Percentiles rank a stretch among this genome's conserved stretches.
These are phyloP conservation scores for Cosmorhoe ocellata DNA, from an alignment of 2,888 invertebrate species.

Conservation along the genomic window DNA sequence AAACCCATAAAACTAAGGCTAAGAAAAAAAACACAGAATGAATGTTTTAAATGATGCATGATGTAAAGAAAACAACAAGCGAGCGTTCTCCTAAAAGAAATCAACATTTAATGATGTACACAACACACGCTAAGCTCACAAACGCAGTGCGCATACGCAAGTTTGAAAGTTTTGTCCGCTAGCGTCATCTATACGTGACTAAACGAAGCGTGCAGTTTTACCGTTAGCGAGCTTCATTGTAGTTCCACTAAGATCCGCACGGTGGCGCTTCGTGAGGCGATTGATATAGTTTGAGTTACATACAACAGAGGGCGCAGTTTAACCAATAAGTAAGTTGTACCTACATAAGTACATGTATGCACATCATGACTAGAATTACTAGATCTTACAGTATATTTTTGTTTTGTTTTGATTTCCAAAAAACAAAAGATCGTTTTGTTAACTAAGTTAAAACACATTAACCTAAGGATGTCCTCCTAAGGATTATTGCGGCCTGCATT, in stretches of 20 bases:
- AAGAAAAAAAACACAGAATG: constrained; percentile 9
- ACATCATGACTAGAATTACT: too few relatives aligned
- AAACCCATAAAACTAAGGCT: background rate
- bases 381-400: too few relatives aligned
- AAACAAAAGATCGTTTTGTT: too few relatives aligned
- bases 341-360: too few relatives aligned
- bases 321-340: too few relatives aligned
- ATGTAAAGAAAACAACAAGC: constrained; percentile 22
- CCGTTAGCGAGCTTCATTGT: constrained; percentile 10
- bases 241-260: constrained; percentile 39
- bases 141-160: constrained; percentile 38
- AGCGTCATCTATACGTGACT: constrained; percentile 58
- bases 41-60: constrained; percentile 2
- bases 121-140: constrained; percentile 9
- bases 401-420: too few relatives aligned
- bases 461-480: too few relatives aligned
- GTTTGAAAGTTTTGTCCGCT: constrained; percentile 29
- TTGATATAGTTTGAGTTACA: constrained; percentile 27
- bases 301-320: constrained; percentile 47
- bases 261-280: constrained; percentile 40
- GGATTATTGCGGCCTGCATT: too few relatives aligned
- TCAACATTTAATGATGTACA: background rate
- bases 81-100: constrained; percentile 17
- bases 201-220: constrained; percentile 16
- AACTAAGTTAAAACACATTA: too few relatives aligned